A percentile compares a stretch with the other conserved stretches of the same genome.
phyloP scores from a whole-genome alignment of 2,888 invertebrate species.

The Hemaris fuciformis region DNA sequence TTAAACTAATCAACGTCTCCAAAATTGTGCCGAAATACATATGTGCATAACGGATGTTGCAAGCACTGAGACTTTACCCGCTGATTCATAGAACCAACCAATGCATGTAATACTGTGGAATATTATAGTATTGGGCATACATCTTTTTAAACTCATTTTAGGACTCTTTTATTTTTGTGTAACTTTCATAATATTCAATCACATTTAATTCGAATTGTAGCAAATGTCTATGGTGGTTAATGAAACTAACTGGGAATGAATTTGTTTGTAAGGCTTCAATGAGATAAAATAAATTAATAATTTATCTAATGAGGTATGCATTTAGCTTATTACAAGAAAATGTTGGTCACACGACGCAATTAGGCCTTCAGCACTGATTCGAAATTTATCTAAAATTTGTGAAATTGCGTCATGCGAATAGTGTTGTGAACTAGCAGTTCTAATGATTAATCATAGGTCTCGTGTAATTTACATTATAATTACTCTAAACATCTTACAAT shows the following conservation, averaged over 20 bases:
- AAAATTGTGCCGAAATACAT: neutral
- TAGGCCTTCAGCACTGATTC: neutral
- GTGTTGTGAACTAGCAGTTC: slow-evolving; percentile 26
- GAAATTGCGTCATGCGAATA: slow-evolving; percentile 15
- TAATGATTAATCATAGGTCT: slow-evolving; percentile 20
- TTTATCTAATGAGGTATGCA: slow-evolving; percentile 12
- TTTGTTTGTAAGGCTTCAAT: neutral
- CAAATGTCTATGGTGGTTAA: neutral
- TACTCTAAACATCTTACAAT: slow-evolving; percentile 26
- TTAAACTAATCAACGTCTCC: neutral
- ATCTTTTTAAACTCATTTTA: too few relatives aligned
- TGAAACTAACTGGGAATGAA: neutral
- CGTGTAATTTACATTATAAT: slow-evolving; percentile 13
- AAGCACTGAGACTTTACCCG: neutral
- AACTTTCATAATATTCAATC: neutral
- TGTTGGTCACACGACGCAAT: neutral
- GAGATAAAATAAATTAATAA: neutral
- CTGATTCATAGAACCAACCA: neutral
- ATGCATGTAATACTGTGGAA: neutral
- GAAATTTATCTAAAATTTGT: neutral
- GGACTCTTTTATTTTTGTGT: too few relatives aligned
- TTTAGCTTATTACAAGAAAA: neutral
- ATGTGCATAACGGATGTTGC: neutral
- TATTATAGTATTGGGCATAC: neutral
- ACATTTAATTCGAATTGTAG: neutral